Conservation (phyloP, 2,797 vertebrate genomes). For the Sphaeramia orbicularis region DNA sequence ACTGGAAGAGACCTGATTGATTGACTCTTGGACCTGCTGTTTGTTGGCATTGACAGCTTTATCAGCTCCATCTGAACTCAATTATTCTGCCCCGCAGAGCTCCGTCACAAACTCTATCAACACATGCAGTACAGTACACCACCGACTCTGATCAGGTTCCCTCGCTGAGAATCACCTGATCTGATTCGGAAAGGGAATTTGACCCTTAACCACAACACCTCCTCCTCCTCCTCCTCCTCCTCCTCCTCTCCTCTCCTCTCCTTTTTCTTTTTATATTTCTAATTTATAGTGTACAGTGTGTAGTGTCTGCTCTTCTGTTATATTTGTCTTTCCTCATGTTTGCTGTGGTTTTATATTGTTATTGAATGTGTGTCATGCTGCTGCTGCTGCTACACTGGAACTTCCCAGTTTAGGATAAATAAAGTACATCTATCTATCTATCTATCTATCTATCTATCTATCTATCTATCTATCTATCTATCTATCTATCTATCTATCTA, state of each 20-base stretch:
- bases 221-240: background rate
- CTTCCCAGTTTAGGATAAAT: no score
- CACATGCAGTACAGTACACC: conserved; percentile 56
- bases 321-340: no score
- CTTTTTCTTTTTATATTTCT: background rate
- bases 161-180: conserved; percentile 71
- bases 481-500: no score
- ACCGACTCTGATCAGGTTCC: conserved; percentile 72
- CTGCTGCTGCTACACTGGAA: no score
- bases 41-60: conserved; percentile 57
- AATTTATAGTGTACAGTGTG: no score
- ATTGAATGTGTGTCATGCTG: no score
- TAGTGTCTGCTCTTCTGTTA: no score
- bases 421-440: no score
- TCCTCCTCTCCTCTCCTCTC: background rate
- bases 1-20: conserved; percentile 48
- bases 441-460: no score
- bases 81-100: conserved; percentile 55
- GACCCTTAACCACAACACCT: conserved; percentile 67
- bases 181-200: conserved; percentile 79
- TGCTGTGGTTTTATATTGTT: no score
- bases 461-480: no score
- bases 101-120: conserved; percentile 59
- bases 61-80: conserved; percentile 59
- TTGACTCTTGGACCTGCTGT: conserved; percentile 51